These are phyloP conservation scores for Pristionchus mayeri DNA, from an alignment of 2,888 invertebrate species.

Conservation along the genomic window DNA sequence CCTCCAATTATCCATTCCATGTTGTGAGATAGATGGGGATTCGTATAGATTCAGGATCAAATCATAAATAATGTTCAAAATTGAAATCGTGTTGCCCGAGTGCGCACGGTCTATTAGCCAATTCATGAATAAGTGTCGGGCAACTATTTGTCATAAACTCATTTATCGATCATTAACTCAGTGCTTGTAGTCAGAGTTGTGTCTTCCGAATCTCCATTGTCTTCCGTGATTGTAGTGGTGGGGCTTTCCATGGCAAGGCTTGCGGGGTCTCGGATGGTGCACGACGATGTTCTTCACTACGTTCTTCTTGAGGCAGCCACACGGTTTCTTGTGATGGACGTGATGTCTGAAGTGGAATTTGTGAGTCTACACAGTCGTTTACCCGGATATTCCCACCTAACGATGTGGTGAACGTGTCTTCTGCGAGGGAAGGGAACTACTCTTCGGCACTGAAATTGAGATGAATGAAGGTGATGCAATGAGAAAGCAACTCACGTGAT, in stretches of 20 bases:
- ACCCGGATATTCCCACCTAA: not conserved
- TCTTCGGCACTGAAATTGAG: slow-evolving; percentile 2
- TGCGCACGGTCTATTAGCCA: no score
- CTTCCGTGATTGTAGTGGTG: not conserved
- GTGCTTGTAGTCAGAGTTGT: not conserved
- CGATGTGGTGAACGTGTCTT: slow-evolving; percentile 31
- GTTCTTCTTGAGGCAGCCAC: slow-evolving; percentile 35
- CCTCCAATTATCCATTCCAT: no score
- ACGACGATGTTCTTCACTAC: slow-evolving; percentile 12
- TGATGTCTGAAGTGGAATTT: slow-evolving; percentile 18
- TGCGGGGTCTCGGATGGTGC: slow-evolving; percentile 12
- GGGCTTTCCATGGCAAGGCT: slow-evolving; percentile 19
- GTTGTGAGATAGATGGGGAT: no score
- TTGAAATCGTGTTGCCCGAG: no score
- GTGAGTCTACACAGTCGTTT: not conserved
- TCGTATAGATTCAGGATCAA: no score
- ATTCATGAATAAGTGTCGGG: no score
- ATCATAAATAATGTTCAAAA: no score
- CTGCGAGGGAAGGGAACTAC: slow-evolving; percentile 31
- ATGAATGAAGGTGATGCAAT: not conserved
- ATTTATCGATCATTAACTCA: not conserved
- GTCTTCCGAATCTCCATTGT: slow-evolving; percentile 1
- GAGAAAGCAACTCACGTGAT: slow-evolving; percentile 10
- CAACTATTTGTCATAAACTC: not conserved
- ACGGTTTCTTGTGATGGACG: slow-evolving; percentile 41